Base-by-base conservation (phyloP, 1,140 invertebrate species). In the Vanessa tameamea region DNA sequence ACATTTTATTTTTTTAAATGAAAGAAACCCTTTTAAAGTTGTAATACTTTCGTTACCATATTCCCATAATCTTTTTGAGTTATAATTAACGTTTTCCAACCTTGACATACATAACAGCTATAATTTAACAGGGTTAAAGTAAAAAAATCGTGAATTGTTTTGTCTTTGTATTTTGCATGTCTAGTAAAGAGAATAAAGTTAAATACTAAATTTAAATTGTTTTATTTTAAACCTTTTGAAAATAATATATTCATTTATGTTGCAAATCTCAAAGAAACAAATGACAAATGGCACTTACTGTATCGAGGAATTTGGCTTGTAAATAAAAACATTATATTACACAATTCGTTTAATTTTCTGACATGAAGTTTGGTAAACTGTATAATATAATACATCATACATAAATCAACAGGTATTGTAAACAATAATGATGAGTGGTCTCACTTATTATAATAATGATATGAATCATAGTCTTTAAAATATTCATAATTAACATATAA, bases 181-280 rank as follows among this genome's bases (percentile, higher is more conserved):
- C 73, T 92, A 92, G 88, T 87, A 83, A 89, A 87, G 82, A 87
- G 83, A 92, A 91, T 92, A 91, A 92, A 92, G 83, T 89, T 88
- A 89, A 78, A 83, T 87, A 88, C 86, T 77, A 77, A 89, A 83
- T 80, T 69, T 75, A 43, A 63, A 31, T 78, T 71, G 69, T 67
- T 82, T 78, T 82, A 79, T 83, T 88, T 79, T 79, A 64, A 50
- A 51, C 16, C 55, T 9, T 16, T 16, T 55, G 9, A 55, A 16
- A 16, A 55, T 43, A 43, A 43, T 43, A 43, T 43, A 43, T 43
- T 43, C 37, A 43, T 43, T 43, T 9, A 43, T 43, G 37, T 9
- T 4, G 1, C 37, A 8, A 43, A 43, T 31, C 6, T 3, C 37
- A 43, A 5, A 43, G 37, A 43, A 43, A 9, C 3, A 43, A 0